phyloP scores from a whole-genome alignment of 2,888 invertebrate genomes.

The Phyllotreta cruciferae region DNA sequence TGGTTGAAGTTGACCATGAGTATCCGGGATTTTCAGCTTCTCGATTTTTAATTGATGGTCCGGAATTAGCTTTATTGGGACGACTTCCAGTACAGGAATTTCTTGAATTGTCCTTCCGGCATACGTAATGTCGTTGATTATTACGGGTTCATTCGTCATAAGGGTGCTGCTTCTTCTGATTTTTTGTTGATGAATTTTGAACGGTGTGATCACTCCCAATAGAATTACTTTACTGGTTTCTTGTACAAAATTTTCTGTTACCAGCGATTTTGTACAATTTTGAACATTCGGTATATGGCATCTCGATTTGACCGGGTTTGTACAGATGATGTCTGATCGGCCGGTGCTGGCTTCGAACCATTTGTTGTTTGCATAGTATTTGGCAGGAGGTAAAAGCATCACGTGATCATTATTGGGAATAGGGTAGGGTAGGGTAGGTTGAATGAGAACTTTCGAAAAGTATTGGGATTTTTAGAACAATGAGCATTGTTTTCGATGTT shows the following conservation, averaged over 20 bases:
- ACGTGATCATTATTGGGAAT: constrained; percentile 10
- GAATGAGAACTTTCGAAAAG: too few relatives aligned
- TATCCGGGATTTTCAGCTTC: constrained; percentile 13
- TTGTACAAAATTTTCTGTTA: constrained; percentile 6
- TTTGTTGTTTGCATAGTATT: constrained; percentile 6
- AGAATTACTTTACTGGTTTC: constrained; percentile 2
- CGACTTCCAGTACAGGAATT: background rate
- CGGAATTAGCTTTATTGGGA: background rate
- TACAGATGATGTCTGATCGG: background rate
- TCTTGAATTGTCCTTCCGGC: background rate
- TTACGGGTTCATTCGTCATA: background rate
- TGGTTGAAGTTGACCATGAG: constrained; percentile 8
- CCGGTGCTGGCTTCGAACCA: constrained; percentile 4
- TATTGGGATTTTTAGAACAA: background rate
- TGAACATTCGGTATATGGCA: constrained; percentile 6
- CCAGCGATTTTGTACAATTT: background rate
- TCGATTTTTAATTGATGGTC: background rate
- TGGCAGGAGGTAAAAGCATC: constrained; percentile 7
- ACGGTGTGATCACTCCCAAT: background rate
- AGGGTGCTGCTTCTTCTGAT: background rate
- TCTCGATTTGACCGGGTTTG: background rate
- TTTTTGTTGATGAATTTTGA: background rate
- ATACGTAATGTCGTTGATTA: background rate
- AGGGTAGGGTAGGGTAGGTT: too few relatives aligned
- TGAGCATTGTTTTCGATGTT: background rate